These are phyloP conservation scores for Meda fulgida DNA, from an alignment of 2,797 vertebrate genomes.

Conservation along the genomic window DNA sequence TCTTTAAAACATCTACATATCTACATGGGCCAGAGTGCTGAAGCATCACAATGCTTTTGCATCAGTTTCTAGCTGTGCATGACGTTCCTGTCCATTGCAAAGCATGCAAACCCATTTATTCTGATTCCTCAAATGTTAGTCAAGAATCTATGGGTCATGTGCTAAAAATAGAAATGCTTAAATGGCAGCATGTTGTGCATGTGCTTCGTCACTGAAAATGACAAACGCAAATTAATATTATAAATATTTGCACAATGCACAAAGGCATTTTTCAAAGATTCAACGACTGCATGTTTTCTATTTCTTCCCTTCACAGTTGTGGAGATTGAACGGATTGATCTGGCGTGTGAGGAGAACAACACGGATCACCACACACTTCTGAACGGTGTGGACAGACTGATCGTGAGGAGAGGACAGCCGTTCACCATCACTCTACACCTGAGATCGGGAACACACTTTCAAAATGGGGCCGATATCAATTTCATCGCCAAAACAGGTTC, in stretches of 20 bases:
- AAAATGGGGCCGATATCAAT: constrained; percentile 69
- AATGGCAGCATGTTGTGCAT: neutral
- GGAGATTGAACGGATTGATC: constrained; percentile 78
- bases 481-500: constrained; percentile 80
- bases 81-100: neutral
- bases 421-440: constrained; percentile 81
- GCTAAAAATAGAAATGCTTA: constrained; percentile 1
- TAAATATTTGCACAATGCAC: neutral
- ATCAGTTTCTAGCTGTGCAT: neutral
- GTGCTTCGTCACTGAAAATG: neutral
- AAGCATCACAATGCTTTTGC: neutral
- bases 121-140: neutral
- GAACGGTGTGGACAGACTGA: constrained; percentile 72
- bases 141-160: neutral
- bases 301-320: constrained; percentile 71
- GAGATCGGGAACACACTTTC: constrained; percentile 67
- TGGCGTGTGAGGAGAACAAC: constrained; percentile 80
- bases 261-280: neutral
- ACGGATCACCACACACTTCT: constrained; percentile 78
- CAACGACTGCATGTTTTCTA: neutral
- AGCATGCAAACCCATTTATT: neutral
- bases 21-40: neutral
- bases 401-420: constrained; percentile 85
- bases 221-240: neutral
- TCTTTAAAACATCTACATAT: neutral